These are phyloP conservation scores for Brachypalpus laphriformis DNA, from an alignment of 2,888 invertebrate species.

Conservation along the genomic window DNA sequence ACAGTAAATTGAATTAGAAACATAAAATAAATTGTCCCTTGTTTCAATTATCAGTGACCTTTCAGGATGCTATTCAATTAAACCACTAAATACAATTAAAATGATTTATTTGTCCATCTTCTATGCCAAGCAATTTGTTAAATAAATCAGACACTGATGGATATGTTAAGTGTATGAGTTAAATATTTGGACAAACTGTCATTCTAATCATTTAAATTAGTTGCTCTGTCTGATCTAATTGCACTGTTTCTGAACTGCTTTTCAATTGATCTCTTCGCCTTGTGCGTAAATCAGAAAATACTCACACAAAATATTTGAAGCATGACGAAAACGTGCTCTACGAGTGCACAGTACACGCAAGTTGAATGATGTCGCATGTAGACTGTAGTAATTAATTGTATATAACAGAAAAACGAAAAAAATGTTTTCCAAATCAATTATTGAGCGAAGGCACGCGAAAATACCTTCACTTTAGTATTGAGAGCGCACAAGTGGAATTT, in stretches of 20 bases:
- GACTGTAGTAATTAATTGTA: too few relatives aligned
- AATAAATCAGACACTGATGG: background rate
- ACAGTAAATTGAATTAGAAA: background rate
- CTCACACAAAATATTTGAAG: background rate
- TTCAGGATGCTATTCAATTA: constrained; percentile 8
- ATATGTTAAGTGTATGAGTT: too few relatives aligned
- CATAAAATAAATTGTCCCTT: background rate
- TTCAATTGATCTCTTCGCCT: constrained; percentile 14
- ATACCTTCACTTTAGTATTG: background rate
- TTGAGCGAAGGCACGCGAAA: constrained; percentile 6
- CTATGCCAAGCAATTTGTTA: too few relatives aligned
- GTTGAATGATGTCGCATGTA: background rate
- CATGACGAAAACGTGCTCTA: background rate
- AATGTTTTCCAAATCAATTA: background rate
- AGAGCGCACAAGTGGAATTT: constrained; percentile 4
- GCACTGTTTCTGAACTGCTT: background rate
- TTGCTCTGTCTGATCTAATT: background rate
- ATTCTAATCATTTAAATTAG: background rate
- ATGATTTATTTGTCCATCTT: background rate
- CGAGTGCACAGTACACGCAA: too few relatives aligned
- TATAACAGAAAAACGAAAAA: background rate
- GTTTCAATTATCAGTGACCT: constrained; percentile 4
- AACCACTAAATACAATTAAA: constrained; percentile 4
- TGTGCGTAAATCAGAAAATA: constrained; percentile 7
- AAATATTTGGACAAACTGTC: background rate